Percentiles rank a stretch among this genome's conserved stretches.
phyloP scores from a whole-genome alignment of 2,888 invertebrate genomes.

The Leptodirus hochenwartii region DNA sequence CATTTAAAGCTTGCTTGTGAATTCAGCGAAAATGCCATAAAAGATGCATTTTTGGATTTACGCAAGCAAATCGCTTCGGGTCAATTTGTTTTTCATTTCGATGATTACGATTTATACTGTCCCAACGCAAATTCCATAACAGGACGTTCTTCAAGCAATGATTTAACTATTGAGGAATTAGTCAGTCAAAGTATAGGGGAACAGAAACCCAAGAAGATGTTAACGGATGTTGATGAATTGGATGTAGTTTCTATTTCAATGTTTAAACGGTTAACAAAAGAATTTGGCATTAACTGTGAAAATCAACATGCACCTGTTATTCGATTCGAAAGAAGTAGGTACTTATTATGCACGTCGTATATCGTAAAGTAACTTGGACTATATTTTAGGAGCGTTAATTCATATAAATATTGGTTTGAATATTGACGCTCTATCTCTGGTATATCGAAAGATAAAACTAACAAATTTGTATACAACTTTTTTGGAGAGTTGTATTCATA shows the following conservation, averaged over 20 bases:
- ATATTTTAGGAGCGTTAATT: too few species aligned
- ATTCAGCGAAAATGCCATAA: slow-evolving; percentile 35
- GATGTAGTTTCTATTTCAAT: slow-evolving; percentile 40
- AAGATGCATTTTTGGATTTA: slow-evolving; percentile 41
- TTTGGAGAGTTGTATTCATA: slow-evolving; percentile 55
- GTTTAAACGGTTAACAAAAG: slow-evolving; percentile 41
- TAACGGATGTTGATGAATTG: too few species aligned
- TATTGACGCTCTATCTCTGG: slow-evolving; percentile 54
- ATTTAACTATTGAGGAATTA: slow-evolving; percentile 34
- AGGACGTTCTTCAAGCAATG: too few species aligned
- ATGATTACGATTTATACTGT: slow-evolving; percentile 44
- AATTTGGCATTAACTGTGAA: too few species aligned
- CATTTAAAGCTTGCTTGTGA: slow-evolving; percentile 45
- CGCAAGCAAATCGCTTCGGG: slow-evolving; percentile 57
- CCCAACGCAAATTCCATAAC: too few species aligned
- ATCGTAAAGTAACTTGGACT: slow-evolving; percentile 6
- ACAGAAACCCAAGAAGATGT: slow-evolving; percentile 5
- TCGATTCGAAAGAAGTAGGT: slow-evolving; percentile 46
- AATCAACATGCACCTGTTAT: slow-evolving; percentile 32
- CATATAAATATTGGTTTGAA: slow-evolving; percentile 41
- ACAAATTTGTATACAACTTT: slow-evolving; percentile 51
- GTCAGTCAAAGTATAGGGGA: slow-evolving; percentile 13
- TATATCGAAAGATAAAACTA: slow-evolving; percentile 43
- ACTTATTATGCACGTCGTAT: slow-evolving; percentile 5
- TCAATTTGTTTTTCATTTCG: slow-evolving; percentile 50